phyloP scores from a whole-genome alignment of 2,888 invertebrate genomes.

The Dryocosmus kuriphilus region DNA sequence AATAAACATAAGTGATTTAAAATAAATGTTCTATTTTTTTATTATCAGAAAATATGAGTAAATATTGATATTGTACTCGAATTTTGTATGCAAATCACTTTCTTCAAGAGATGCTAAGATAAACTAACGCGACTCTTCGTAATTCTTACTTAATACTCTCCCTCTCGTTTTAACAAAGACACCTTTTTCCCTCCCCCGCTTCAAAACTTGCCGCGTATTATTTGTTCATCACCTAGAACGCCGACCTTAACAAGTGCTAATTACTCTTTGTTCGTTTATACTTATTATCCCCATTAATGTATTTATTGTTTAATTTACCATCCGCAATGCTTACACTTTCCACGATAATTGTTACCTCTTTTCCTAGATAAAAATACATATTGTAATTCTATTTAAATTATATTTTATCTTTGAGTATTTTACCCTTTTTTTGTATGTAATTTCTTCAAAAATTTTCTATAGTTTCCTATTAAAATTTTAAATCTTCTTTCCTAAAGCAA shows the following conservation, averaged over 20 bases:
- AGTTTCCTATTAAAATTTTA: no score
- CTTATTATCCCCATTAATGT: slow-evolving; percentile 38
- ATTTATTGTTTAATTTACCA: slow-evolving; percentile 13
- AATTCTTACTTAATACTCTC: slow-evolving; percentile 31
- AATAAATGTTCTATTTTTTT: neutral
- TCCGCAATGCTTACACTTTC: neutral
- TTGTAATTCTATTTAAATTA: neutral
- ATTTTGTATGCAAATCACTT: slow-evolving; percentile 21
- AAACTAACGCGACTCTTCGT: slow-evolving; percentile 8
- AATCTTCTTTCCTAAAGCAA: no score
- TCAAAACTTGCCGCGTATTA: slow-evolving; percentile 28
- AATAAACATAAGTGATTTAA: neutral
- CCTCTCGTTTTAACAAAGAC: slow-evolving; percentile 31
- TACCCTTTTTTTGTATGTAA: neutral
- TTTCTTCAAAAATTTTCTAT: no score
- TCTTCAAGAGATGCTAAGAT: slow-evolving; percentile 24
- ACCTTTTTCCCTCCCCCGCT: slow-evolving; percentile 20
- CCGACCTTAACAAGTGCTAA: slow-evolving; percentile 34
- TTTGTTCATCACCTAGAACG: slow-evolving; percentile 23
- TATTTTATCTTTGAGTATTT: neutral
- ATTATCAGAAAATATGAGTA: neutral
- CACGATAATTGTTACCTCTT: neutral
- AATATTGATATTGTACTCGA: slow-evolving; percentile 11
- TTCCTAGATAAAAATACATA: neutral
- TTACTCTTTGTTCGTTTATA: slow-evolving; percentile 28